Conservation (phyloP, 2,888 invertebrate species). For the Orchesellides sinensis region DNA sequence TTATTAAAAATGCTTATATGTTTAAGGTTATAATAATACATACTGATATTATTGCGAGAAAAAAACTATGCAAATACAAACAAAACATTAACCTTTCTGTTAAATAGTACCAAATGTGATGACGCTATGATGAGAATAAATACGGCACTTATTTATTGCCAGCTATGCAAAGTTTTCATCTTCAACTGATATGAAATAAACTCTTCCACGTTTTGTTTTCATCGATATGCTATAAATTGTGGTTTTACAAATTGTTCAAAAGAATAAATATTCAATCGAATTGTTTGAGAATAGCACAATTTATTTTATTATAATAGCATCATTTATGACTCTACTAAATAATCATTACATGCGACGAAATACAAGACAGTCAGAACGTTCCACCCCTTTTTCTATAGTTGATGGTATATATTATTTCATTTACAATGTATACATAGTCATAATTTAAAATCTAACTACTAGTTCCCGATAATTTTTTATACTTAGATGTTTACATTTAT, state of each 20-base stretch:
- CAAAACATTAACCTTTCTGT: too few relatives aligned
- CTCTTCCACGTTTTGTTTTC: too few relatives aligned
- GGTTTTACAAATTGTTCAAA: too few relatives aligned
- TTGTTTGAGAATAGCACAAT: conserved; percentile 57
- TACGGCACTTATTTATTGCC: conserved; percentile 23
- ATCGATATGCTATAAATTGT: too few relatives aligned
- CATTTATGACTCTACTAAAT: conserved; percentile 32
- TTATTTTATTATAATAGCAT: conserved; percentile 45
- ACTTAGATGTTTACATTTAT: background rate
- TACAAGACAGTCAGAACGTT: conserved; percentile 62
- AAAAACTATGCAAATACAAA: too few relatives aligned
- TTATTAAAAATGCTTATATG: too few relatives aligned
- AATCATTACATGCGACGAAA: conserved; percentile 51
- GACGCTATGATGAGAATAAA: conserved; percentile 13
- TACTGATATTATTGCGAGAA: too few relatives aligned
- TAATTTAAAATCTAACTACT: conserved; percentile 11
- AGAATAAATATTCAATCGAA: too few relatives aligned
- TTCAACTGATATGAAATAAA: too few relatives aligned
- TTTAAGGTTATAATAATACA: too few relatives aligned
- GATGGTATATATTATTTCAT: background rate
- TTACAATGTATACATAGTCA: background rate
- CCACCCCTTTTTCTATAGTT: conserved; percentile 3
- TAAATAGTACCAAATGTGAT: too few relatives aligned
- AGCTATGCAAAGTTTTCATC: background rate
- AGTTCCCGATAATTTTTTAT: background rate